Evolutionary conservation across 2,797 vertebrate genomes (phyloP), one percentile per base, ranked within the genome.

Genomic region (Acridotheres tristis): DNA sequence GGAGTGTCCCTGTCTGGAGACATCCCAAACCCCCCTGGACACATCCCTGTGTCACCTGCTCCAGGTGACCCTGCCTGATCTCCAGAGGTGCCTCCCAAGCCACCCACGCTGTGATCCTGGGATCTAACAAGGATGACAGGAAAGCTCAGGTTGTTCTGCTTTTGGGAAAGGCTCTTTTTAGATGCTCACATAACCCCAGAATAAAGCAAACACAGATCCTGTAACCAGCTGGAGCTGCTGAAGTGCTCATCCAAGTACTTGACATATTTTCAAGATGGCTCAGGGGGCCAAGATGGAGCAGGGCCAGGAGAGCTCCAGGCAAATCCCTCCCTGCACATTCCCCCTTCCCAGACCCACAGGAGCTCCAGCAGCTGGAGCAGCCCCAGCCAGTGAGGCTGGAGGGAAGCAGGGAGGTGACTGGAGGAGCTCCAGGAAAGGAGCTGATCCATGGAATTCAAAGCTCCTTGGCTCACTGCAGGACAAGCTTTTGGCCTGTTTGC

Each of bases 161-260:
- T 72, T 74, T 36, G 48, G 65, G 57, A 66, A 74, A 32, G 29
- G 20, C 27, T 29, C 27, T 43, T 83, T 54, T 20, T 3, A 48
- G 73, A 30, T 22, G n/a, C 4, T 58, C 17, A 1, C 0, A 1
- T 15, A 8, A 15, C 32, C 3, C 32, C 43, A 29, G 26, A 50
- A 12, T 3, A 40, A 23, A 61, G 29, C 34, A 7, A 57, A 36
- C 29, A 5, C 1, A 17, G 38, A 7, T 3, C 9, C 27, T 12
- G 63, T 2, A 4, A 30, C 5, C 68, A 51, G 73, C 40, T 58
- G 26, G n/a, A 5, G 8, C 3, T 11, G 51, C 36, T 32, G 23
- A 74, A 48, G 30, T 2, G 38, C 75, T 54, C 76, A 59, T 8
- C 88, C 90, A 81, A 27, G 88, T 47, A 32, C 36, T 36, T 69